Evolutionary conservation across 2,888 invertebrate genomes (phyloP), one percentile per base, ranked within the genome.

Genomic region (Lymantria monacha): DNA sequence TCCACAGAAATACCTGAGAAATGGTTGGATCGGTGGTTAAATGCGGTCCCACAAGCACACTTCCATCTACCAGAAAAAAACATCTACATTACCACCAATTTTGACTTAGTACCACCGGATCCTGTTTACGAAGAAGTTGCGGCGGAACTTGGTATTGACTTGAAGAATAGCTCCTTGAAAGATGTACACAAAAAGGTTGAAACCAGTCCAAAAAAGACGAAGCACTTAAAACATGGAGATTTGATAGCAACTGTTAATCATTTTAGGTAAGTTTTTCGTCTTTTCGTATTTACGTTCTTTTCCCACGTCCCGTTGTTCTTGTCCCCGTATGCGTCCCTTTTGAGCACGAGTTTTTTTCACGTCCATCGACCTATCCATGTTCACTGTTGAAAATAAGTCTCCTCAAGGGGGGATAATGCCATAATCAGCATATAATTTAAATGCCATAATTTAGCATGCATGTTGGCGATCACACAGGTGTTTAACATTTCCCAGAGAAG

Each of bases 61-160:
- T 94, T 96, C 71, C 91, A 92, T 61, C 79, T 97, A 2, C 97
- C 97, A 0, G 91, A 93, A 10, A 92, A 94, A 30, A 97, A 97
- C 82, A 83, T 92, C 9, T 97, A 94, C 76, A 91, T 97, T 33
- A 93, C 96, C 0, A 92, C 92, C 0, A 92, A 97, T 77, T 97
- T 97, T 71, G 85, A 82, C 10, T 74, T 96, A 30, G 76, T 94
- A 5, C 78, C 92, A 0, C 79, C 92, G 0, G 78, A 89, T 0
- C 72, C 73, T 12, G 74, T 66, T 0, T 91, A 87, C 55, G 2
- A 80, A 0, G 79, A 82, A 1, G 66, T 67, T 0, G 88, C 89
- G 0, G 46, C 69, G 0, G 62, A 71, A 0, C 61, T 87, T 0
- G 83, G 76, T 0, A 37, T 91, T 0, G 85, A 88, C 44, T 63